Evolutionary conservation across 2,113 vertebrate genomes (phyloP).

Genomic region (Geococcyx californianus): DNA sequence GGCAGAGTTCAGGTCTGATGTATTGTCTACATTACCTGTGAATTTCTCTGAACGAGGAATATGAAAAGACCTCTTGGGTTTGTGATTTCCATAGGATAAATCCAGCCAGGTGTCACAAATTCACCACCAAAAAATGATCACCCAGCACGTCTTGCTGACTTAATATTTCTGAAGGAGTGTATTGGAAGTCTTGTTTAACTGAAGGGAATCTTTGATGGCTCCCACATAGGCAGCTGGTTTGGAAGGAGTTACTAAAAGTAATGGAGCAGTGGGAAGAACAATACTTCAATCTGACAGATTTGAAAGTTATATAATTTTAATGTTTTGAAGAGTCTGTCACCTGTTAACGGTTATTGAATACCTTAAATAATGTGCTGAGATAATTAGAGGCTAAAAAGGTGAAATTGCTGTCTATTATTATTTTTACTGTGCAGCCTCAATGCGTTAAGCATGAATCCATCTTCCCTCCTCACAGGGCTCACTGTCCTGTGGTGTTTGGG

Average conservation of each 20-base stretch:
- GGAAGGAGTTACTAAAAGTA: conserved; percentile 31
- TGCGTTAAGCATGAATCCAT: background rate
- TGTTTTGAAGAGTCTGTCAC: conserved; percentile 27
- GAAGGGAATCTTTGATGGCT: background rate
- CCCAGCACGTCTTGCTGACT: background rate
- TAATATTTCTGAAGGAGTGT: background rate
- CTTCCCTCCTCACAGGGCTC: background rate
- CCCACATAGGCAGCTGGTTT: conserved; percentile 14
- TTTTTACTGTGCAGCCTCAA: background rate
- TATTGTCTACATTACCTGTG: background rate
- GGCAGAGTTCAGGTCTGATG: background rate
- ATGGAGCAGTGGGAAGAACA: conserved; percentile 14
- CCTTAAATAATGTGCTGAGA: background rate
- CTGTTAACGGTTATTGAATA: background rate
- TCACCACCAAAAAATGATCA: background rate
- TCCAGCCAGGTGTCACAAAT: background rate
- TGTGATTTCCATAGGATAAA: background rate
- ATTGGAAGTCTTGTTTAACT: background rate
- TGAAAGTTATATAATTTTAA: conserved; percentile 24
- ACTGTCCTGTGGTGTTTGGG: background rate
- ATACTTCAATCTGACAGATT: background rate
- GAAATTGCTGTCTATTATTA: background rate
- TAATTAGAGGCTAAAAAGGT: background rate
- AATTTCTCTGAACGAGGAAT: background rate
- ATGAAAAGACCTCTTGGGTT: background rate